phyloP scores from a whole-genome alignment of 2,888 invertebrate genomes.

The Osmoderma eremita region DNA sequence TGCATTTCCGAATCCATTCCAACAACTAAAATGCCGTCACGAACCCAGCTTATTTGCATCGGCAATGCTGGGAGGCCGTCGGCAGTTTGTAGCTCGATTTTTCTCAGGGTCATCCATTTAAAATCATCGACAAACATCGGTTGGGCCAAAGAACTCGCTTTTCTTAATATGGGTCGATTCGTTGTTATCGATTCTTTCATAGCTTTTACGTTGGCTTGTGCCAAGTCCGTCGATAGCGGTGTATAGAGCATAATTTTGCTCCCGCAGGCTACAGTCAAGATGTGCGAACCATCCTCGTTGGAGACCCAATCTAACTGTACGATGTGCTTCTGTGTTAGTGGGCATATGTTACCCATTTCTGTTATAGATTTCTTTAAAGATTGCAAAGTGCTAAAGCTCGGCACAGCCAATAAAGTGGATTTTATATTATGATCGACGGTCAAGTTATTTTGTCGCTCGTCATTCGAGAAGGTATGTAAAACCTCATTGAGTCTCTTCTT shows the following conservation, averaged over 20 bases:
- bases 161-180: constrained; percentile 85
- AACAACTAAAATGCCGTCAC: constrained; percentile 96
- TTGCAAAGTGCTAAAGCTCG: constrained; percentile 90
- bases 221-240: constrained; percentile 92
- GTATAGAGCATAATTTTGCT: constrained; percentile 93
- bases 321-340: constrained; percentile 89
- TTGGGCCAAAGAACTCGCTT: constrained; percentile 90
- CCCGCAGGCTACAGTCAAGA: constrained; percentile 95
- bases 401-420: constrained; percentile 78
- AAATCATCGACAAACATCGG: constrained; percentile 92
- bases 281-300: constrained; percentile 98
- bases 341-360: constrained; percentile 91
- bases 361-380: constrained; percentile 88
- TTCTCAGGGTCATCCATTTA: constrained; percentile 94
- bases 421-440: constrained; percentile 59
- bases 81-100: constrained; percentile 90
- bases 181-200: constrained; percentile 79
- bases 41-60: constrained; percentile 98
- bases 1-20: constrained; percentile 99
- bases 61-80: constrained; percentile 97
- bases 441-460: constrained; percentile 69
- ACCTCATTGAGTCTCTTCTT: constrained; percentile 84
- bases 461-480: constrained; percentile 82
- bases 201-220: constrained; percentile 89
- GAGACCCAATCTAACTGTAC: constrained; percentile 99